Evolutionary conservation across 2,888 invertebrate genomes (phyloP), one percentile per base, ranked within the genome.

Genomic region (Automeris io): DNA sequence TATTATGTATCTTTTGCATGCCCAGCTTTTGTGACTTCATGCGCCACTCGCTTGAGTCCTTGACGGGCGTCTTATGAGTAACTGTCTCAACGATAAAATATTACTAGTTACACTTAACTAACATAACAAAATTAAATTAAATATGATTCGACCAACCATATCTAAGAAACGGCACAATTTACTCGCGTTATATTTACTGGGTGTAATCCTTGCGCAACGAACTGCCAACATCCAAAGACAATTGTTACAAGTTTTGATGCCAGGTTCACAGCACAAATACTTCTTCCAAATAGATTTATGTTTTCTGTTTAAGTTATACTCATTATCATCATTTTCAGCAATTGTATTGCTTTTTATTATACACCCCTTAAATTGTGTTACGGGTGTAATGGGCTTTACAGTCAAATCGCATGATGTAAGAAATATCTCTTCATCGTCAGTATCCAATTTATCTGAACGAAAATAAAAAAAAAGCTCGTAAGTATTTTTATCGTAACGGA

Each of bases 331-430:
- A 12, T 37, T 65, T 49, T 74, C 74, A 5, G 19, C 40, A 39
- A 60, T 42, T 9, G 49, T 41, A 25, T 41, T 54, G 43, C 42
- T 70, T 58, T 60, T 74, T 43, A 76, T 57, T 2, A 78, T 37
- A 46, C 69, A 73, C 29, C 75, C 74, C 43, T 75, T 79, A 24
- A 66, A 41, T 48, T 55, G 66, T 39, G 52, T 54, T 45, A 57
- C 42, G 9, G 64, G 51, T 33, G 47, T 44, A 38, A 46, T 44
- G 2, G 73, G 46, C 37, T 53, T 45, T 21, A 54, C 45, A 7
- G 74, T 79, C 49, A 78, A 61, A 57, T 79, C 78, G 36, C 75
- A 76, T 39, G 76, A 70, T 19, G 73, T 57, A 45, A 81, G 44
- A 53, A 71, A 78, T 44, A 62, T 40, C 54, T 80, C 78, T 18